Percentiles rank a stretch among this genome's conserved stretches.
These are phyloP conservation scores for Limnephilus lunatus DNA, from an alignment of 2,888 invertebrate species.

Conservation along the genomic window DNA sequence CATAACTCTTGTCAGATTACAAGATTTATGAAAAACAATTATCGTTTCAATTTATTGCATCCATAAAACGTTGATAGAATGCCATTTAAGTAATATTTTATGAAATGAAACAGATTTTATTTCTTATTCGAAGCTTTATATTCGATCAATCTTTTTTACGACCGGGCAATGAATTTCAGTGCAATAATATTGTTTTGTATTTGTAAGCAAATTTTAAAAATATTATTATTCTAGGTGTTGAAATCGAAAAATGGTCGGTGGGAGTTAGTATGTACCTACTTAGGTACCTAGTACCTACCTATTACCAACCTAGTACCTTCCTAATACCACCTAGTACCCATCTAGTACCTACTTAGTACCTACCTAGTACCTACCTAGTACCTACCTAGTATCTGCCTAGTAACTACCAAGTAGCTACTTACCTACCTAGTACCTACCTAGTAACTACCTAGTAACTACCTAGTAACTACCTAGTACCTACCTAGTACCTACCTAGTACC, in stretches of 20 bases:
- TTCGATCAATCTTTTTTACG: background rate
- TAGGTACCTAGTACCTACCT: conserved; percentile 2
- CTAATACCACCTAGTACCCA: no score
- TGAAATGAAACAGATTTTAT: conserved; percentile 22
- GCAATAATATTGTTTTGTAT: conserved; percentile 13
- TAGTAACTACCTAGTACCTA: no score
- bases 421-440: background rate
- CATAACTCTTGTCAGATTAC: background rate
- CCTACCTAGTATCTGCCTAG: no score
- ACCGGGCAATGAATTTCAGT: background rate
- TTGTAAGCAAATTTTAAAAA: background rate
- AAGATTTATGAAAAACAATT: conserved; percentile 4
- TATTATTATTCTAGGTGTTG: background rate
- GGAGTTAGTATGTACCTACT: background rate
- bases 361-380: no score
- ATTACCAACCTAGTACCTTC: no score
- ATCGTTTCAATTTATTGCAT: conserved; percentile 13
- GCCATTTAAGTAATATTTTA: conserved; percentile 11
- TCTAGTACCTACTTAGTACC: no score
- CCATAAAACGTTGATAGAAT: conserved; percentile 18
- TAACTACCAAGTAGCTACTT: no score
- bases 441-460: no score
- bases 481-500: no score
- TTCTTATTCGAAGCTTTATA: conserved; percentile 7
- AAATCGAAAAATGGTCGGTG: background rate